Conservation (phyloP, 2,113 vertebrate genomes). For the Ctenomys sociabilis region DNA sequence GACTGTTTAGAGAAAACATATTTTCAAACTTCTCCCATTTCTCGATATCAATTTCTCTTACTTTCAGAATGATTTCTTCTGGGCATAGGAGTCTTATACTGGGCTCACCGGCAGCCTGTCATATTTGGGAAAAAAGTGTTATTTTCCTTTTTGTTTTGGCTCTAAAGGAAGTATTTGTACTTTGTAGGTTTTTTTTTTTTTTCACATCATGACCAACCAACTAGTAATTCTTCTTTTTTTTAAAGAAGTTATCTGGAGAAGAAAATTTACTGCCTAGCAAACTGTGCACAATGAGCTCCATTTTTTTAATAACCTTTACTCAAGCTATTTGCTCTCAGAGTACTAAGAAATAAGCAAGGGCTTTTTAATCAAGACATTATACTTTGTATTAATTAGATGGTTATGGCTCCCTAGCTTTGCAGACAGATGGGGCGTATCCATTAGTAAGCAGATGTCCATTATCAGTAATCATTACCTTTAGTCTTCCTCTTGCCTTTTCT, state of each 20-base stretch:
- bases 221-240: not conserved
- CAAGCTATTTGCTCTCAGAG: slow-evolving; percentile 53
- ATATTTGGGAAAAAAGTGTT: not conserved
- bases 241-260: not conserved
- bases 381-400: slow-evolving; percentile 62
- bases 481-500: not conserved
- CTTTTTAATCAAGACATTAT: slow-evolving; percentile 62
- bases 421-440: slow-evolving; percentile 61
- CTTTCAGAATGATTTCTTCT: not conserved
- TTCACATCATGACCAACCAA: not conserved
- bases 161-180: not conserved
- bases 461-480: slow-evolving; percentile 43
- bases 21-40: not conserved
- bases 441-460: not conserved
- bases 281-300: not conserved
- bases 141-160: not conserved
- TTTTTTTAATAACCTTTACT: slow-evolving; percentile 37
- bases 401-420: not conserved
- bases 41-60: not conserved
- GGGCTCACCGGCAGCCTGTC: not conserved
- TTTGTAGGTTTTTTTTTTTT: not conserved
- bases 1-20: not conserved
- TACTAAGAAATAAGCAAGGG: slow-evolving; percentile 39
- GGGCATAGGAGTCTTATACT: not conserved
- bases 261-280: not conserved